These are phyloP conservation scores for Morelia viridis DNA, from an alignment of 2,797 vertebrate species.

Conservation along the genomic window DNA sequence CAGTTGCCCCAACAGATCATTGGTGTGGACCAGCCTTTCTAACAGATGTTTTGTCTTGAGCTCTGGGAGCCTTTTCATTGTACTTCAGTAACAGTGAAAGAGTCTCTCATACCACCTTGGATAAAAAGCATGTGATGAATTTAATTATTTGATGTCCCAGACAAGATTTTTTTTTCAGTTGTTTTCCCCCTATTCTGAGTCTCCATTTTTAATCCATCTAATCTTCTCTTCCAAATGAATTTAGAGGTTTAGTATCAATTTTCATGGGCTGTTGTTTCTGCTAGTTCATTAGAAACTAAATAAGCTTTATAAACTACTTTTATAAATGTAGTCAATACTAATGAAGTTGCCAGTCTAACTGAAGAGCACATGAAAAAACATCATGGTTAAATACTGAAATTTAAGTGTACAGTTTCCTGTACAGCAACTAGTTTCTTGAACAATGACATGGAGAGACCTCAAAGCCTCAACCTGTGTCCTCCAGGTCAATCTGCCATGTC, in stretches of 20 bases:
- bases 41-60: not conserved
- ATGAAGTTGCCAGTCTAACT: constrained; percentile 47
- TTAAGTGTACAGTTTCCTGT: constrained; percentile 5
- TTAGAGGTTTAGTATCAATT: constrained; percentile 39
- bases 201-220: constrained; percentile 18
- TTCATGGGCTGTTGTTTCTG: constrained; percentile 21
- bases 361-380: constrained; percentile 36
- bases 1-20: too few relatives aligned
- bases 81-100: not conserved
- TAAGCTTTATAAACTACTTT: constrained; percentile 21
- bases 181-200: constrained; percentile 22
- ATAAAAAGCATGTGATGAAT: not conserved
- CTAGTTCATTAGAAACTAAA: constrained; percentile 33
- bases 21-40: not conserved
- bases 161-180: constrained; percentile 6
- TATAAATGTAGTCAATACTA: constrained; percentile 49
- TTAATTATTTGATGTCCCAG: constrained; percentile 7
- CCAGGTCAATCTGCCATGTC: too few relatives aligned
- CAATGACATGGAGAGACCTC: not conserved
- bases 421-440: not conserved
- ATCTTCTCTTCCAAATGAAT: constrained; percentile 36
- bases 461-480: not conserved
- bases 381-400: constrained; percentile 27
- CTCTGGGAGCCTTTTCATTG: not conserved
- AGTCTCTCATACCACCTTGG: not conserved